These are phyloP conservation scores for Pedionomus torquatus DNA, from an alignment of 2,113 vertebrate genomes.

Conservation along the genomic window DNA sequence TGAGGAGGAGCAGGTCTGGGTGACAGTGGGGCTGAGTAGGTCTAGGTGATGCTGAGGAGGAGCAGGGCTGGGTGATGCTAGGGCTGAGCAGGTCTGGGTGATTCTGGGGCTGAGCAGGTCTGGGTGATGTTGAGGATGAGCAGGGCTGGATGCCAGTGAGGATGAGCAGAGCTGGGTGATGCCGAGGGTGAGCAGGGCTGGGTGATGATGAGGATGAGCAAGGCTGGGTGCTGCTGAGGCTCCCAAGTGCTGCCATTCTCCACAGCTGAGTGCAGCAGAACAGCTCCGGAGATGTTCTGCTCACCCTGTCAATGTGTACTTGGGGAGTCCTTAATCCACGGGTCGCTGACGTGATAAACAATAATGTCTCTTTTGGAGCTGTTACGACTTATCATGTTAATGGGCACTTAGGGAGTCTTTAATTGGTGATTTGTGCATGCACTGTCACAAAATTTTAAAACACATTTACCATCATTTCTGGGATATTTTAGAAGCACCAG, in stretches of 20 bases:
- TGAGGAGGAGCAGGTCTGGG: not conserved
- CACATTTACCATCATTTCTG: slow-evolving; percentile 64
- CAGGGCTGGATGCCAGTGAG: no score
- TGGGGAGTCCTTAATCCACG: slow-evolving; percentile 68
- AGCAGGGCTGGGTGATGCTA: not conserved
- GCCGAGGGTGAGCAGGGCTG: not conserved
- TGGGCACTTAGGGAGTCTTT: slow-evolving; percentile 67
- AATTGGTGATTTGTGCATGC: slow-evolving; percentile 75
- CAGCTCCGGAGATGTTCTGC: not conserved
- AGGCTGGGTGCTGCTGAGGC: not conserved
- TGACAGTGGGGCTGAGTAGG: not conserved
- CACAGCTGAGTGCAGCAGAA: not conserved
- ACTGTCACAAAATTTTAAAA: slow-evolving; percentile 72
- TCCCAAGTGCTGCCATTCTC: not conserved
- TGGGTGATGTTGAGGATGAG: no score
- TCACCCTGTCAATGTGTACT: slow-evolving; percentile 56
- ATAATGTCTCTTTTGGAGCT: slow-evolving; percentile 69
- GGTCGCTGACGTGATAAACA: slow-evolving; percentile 71
- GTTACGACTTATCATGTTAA: slow-evolving; percentile 69
- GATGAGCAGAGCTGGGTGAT: no score
- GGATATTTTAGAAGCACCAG: slow-evolving; percentile 54
- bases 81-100: not conserved
- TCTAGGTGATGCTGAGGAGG: no score
- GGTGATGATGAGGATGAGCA: not conserved
- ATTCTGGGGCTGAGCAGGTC: no score